phyloP scores from a whole-genome alignment of 1,140 invertebrate species.

The Brachionus manjavacas region DNA sequence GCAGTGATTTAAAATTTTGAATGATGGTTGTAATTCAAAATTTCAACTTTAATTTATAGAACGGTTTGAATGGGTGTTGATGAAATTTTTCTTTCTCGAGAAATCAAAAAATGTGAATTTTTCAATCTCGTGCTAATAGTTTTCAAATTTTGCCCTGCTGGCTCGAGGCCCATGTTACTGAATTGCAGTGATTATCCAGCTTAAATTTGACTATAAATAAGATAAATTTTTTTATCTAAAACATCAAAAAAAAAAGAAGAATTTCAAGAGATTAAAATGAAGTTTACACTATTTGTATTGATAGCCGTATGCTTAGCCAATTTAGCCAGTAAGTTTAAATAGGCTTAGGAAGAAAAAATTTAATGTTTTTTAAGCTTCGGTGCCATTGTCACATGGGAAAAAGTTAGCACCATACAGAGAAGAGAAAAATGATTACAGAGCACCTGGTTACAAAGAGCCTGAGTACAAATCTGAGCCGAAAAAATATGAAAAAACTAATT shows the following conservation, averaged over 20 bases:
- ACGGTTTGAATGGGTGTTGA: not conserved
- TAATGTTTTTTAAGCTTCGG: not conserved
- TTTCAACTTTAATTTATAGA: not conserved
- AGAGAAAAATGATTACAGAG: not conserved
- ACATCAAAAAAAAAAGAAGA: not conserved
- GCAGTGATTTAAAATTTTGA: not conserved
- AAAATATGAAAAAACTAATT: not conserved
- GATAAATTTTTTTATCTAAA: not conserved
- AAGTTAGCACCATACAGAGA: not conserved
- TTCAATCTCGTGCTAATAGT: not conserved
- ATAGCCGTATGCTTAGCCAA: not conserved
- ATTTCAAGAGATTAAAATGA: not conserved
- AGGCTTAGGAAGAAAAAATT: not conserved
- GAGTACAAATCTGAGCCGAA: not conserved
- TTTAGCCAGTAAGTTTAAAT: not conserved
- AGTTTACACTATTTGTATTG: not conserved
- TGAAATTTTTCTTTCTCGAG: not conserved
- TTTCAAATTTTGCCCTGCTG: not conserved
- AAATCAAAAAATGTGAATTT: not conserved
- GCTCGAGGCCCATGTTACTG: not conserved
- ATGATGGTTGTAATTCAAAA: not conserved
- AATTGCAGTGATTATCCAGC: not conserved
- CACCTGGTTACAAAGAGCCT: not conserved
- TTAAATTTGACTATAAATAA: not conserved
- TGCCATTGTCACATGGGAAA: not conserved